These are phyloP conservation scores for Periophthalmodon schlosseri DNA, from an alignment of 2,113 vertebrate species.

Conservation along the genomic window DNA sequence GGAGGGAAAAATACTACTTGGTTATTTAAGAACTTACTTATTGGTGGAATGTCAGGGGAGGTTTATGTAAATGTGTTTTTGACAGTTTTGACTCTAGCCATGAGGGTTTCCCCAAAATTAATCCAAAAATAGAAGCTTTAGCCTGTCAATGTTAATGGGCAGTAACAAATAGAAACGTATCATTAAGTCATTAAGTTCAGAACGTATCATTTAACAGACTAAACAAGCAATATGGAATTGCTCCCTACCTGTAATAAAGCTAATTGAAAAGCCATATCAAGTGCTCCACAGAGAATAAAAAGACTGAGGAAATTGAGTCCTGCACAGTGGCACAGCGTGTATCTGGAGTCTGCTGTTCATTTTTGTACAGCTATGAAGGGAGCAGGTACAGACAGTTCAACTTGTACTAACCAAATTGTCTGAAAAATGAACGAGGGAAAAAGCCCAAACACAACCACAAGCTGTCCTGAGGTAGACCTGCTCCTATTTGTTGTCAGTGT, in stretches of 20 bases:
- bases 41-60: background rate
- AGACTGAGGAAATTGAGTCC: slow-evolving; percentile 9
- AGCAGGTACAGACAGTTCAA: slow-evolving; percentile 11
- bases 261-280: slow-evolving; percentile 7
- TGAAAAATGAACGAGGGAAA: slow-evolving; percentile 36
- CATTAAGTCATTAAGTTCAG: no score
- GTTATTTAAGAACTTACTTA: background rate
- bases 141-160: background rate
- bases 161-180: no score
- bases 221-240: background rate
- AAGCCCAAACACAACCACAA: slow-evolving; percentile 7
- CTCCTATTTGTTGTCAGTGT: background rate
- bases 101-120: no score
- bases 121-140: background rate
- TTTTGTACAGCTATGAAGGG: slow-evolving; percentile 5
- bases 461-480: slow-evolving; percentile 11
- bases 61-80: no score
- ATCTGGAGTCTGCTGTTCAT: slow-evolving; percentile 8
- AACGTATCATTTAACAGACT: background rate
- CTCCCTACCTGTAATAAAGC: background rate
- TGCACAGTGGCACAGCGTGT: slow-evolving; percentile 10
- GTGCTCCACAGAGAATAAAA: slow-evolving; percentile 18
- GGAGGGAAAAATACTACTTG: background rate
- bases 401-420: slow-evolving; percentile 12
- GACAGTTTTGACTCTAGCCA: no score